Base-by-base conservation (phyloP, 2,797 vertebrate species). In the Brachyalestes nurse region DNA sequence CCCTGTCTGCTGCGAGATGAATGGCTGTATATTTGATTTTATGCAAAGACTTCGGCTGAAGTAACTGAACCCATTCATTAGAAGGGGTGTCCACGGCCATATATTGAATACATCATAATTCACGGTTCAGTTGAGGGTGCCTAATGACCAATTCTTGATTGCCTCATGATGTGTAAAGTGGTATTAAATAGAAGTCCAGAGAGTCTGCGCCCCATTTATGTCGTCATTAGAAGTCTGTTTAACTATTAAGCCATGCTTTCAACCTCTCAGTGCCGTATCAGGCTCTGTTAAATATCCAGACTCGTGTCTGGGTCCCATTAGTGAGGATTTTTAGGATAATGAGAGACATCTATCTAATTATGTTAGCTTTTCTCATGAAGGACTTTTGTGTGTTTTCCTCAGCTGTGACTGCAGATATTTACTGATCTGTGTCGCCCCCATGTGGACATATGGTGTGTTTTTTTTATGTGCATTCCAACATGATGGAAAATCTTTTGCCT, bases 371-470 rank as follows among this genome's bases (percentile, higher is more conserved):
- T 23, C 25, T 55, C 69, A 34, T 51, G 23, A 51, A 71, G 2
- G 16, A 34, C 8, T 53, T 38, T 17, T 72, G 23, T 16, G 42
- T 1, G 47, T 12, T 17, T 17, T 17, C 7, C 45, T 71, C 12
- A 23, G 6, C 5, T 49, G 10, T 51, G 38, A 51, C 4, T 16
- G 21, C 1, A 1, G 2, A 2, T 25, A 49, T 65, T 80, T 51
- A 53, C 8, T 78, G 51, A 23, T 34, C 45, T 78, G 10, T 86
- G n/a, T 71, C 69, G 66, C 55, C 83, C 25, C 38, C 70, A 42
- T 13, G 61, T 84, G 85, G 80, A 42, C 21, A 14, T 9, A 16
- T 45, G 1, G 0, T 6, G 1, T 45, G 42, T 45, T 6, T 45
- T 45, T 45, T 45, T 45, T 6, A 45, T 45, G 42, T 1, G 28